These are phyloP conservation scores for Thamnophis sirtalis DNA, from an alignment of 2,113 vertebrate species.

Conservation along the genomic window DNA sequence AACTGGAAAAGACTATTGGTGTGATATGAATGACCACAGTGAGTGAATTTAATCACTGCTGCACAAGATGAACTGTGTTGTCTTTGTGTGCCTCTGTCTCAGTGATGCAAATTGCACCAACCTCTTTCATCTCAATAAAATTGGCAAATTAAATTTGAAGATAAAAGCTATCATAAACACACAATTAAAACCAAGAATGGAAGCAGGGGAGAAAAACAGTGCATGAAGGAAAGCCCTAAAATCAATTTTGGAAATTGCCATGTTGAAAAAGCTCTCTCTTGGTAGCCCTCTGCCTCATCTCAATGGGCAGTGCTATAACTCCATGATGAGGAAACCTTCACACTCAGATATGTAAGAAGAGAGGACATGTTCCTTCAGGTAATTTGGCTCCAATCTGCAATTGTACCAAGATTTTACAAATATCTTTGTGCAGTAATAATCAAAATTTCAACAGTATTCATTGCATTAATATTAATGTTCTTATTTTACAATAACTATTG, in stretches of 20 bases:
- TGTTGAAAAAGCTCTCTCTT: background rate
- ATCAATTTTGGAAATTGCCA: background rate
- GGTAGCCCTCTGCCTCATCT: background rate
- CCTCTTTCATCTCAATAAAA: background rate
- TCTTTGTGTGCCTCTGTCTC: background rate
- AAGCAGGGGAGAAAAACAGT: background rate
- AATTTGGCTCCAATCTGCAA: background rate
- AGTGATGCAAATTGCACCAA: background rate
- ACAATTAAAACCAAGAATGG: background rate
- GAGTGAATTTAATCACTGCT: background rate
- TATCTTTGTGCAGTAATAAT: no score
- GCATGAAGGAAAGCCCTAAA: background rate
- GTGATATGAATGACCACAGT: background rate
- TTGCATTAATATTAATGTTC: no score
- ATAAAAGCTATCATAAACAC: background rate
- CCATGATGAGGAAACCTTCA: background rate
- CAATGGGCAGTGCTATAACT: background rate
- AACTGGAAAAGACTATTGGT: background rate
- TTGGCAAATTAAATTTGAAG: background rate
- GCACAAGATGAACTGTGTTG: background rate
- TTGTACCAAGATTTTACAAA: background rate
- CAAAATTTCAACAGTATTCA: no score
- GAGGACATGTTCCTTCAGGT: background rate
- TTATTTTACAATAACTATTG: no score
- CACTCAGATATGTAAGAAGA: background rate